These are phyloP conservation scores for Plotosus lineatus DNA, from an alignment of 2,113 vertebrate species.

Conservation along the genomic window DNA sequence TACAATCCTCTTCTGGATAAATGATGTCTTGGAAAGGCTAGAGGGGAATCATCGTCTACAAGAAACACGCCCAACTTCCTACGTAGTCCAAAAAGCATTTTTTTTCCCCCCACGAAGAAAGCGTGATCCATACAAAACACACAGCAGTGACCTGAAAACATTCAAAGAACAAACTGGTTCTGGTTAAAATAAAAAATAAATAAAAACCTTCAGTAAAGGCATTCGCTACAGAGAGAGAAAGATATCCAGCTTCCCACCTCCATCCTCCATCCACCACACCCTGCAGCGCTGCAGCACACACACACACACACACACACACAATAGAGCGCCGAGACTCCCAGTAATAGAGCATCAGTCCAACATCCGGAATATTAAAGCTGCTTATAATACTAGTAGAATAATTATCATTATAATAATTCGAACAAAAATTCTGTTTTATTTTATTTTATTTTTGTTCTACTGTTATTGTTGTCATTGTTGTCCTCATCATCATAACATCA, in stretches of 20 bases:
- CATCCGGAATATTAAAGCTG: not conserved
- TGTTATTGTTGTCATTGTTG: not conserved
- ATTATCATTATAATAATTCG: not conserved
- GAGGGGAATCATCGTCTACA: constrained; percentile 5
- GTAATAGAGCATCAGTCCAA: constrained; percentile 14
- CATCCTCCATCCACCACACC: constrained; percentile 48
- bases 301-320: constrained; percentile 26
- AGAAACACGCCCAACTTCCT: constrained; percentile 28
- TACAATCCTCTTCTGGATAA: not conserved
- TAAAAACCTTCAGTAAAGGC: not conserved
- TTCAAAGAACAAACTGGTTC: constrained; percentile 6
- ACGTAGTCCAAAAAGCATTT: constrained; percentile 10
- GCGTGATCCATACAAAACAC: not conserved
- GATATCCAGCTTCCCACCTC: constrained; percentile 34
- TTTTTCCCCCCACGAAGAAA: not conserved
- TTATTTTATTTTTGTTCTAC: not conserved
- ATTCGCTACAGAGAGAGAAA: not conserved
- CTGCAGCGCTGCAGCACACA: constrained; percentile 46
- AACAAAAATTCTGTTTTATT: not conserved
- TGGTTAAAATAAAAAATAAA: not conserved
- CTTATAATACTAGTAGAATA: not conserved
- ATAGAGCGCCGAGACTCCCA: constrained; percentile 9
- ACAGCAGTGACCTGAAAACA: not conserved
- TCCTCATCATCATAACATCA: not conserved
- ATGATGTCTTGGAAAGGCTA: not conserved